A percentile compares a stretch with the other conserved stretches of the same genome.
These are phyloP conservation scores for Paragorgia papillata DNA, from an alignment of 92 coral and sea anemone genomes.

Conservation along the genomic window DNA sequence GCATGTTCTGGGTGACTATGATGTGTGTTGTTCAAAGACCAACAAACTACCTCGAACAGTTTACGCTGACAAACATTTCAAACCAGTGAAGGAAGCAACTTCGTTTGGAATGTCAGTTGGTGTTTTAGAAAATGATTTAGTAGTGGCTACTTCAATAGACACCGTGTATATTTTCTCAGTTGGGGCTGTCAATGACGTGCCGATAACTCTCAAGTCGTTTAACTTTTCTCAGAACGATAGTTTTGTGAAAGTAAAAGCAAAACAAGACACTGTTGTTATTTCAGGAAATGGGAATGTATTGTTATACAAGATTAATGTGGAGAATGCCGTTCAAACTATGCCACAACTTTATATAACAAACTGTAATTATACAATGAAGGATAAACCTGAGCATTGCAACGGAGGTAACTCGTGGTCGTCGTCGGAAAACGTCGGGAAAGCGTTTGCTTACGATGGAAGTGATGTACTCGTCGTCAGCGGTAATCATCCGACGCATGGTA, in stretches of 20 bases:
- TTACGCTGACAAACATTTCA: slow-evolving; percentile 75
- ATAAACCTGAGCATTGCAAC: slow-evolving; percentile 34
- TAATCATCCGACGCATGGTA: slow-evolving; percentile 44
- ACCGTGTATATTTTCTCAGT: slow-evolving; percentile 69
- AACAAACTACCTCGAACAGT: slow-evolving; percentile 44
- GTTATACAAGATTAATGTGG: slow-evolving; percentile 45
- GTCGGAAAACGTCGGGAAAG: slow-evolving; percentile 60
- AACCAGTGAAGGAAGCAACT: slow-evolving; percentile 62
- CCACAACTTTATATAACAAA: slow-evolving; percentile 9
- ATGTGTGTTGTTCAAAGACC: slow-evolving; percentile 63
- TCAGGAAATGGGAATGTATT: slow-evolving; percentile 41
- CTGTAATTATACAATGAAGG: slow-evolving; percentile 24
- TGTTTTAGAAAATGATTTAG: slow-evolving; percentile 53
- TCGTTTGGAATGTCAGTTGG: slow-evolving; percentile 76
- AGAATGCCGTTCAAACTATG: not conserved
- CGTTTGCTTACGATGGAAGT: slow-evolving; percentile 46
- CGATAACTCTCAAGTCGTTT: slow-evolving; percentile 43
- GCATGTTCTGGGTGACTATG: slow-evolving; percentile 21
- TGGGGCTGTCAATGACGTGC: slow-evolving; percentile 35
- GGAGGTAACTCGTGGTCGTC: slow-evolving; percentile 61
- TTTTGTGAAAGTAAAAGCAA: slow-evolving; percentile 44
- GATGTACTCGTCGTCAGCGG: slow-evolving; percentile 68
- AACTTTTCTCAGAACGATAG: slow-evolving; percentile 17
- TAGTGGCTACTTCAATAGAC: slow-evolving; percentile 64
- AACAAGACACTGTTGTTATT: slow-evolving; percentile 46